phyloP scores from a whole-genome alignment of 2,113 vertebrate genomes.

The Raja brachyura region DNA sequence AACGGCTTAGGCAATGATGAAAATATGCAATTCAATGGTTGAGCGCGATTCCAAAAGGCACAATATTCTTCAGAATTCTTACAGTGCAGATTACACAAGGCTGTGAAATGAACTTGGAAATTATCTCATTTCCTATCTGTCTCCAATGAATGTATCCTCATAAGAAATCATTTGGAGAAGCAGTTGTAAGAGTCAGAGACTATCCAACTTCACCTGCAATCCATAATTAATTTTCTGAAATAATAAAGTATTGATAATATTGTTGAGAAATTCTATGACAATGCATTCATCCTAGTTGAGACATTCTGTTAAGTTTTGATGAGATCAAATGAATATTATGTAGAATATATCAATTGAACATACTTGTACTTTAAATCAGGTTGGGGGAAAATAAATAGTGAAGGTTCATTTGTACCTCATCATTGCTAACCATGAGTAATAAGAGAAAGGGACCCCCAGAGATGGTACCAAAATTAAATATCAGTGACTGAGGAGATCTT shows the following conservation, averaged over 20 bases:
- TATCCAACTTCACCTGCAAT: not conserved
- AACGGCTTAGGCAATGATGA: not conserved
- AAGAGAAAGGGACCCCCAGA: too few species aligned
- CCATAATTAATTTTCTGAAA: not conserved
- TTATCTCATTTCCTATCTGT: not conserved
- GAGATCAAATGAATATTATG: not conserved
- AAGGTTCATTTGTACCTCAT: too few species aligned
- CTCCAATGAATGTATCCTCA: not conserved
- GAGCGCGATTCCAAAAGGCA: not conserved
- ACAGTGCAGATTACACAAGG: not conserved
- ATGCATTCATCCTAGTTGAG: not conserved
- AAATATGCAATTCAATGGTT: too few species aligned
- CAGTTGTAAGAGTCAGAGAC: not conserved
- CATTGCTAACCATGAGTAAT: too few species aligned
- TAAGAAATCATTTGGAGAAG: not conserved
- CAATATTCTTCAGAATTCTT: not conserved
- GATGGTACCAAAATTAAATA: too few species aligned
- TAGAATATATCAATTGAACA: not conserved
- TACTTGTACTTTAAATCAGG: not conserved
- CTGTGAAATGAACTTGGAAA: not conserved
- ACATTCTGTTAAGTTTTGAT: not conserved
- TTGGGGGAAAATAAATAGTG: too few species aligned
- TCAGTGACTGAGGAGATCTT: too few species aligned
- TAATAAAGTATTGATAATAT: not conserved
- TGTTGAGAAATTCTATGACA: not conserved